Percentiles rank a stretch among this genome's conserved stretches.
Conservation (phyloP, 1,140 invertebrate species). For the Diprion similis region DNA sequence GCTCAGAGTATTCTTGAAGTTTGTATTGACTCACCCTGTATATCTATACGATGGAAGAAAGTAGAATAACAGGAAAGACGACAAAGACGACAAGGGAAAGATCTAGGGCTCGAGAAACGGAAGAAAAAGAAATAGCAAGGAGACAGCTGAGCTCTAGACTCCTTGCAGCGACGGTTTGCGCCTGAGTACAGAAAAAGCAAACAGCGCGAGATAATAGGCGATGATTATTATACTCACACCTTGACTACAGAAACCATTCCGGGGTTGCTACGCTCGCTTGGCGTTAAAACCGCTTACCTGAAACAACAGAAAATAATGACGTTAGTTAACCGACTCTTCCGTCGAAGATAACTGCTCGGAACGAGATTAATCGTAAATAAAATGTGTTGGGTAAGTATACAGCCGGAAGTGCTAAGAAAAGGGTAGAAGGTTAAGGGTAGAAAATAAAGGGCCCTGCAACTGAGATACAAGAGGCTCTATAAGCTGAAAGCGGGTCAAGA, state of each 20-base stretch:
- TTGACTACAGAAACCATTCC: neutral
- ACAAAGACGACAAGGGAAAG: neutral
- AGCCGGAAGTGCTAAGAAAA: neutral
- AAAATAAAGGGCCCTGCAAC: neutral
- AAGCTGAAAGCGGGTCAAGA: neutral
- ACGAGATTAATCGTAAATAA: neutral
- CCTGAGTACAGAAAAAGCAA: slow-evolving; percentile 43
- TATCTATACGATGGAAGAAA: no score
- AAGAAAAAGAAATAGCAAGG: neutral
- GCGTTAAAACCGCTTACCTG: slow-evolving; percentile 44
- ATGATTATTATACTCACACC: slow-evolving; percentile 50
- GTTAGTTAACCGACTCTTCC: slow-evolving; percentile 34
- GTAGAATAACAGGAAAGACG: neutral
- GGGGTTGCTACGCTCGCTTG: neutral
- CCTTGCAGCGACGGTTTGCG: slow-evolving; percentile 23
- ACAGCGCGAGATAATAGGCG: slow-evolving; percentile 49
- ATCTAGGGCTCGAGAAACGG: neutral
- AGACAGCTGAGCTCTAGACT: slow-evolving; percentile 15
- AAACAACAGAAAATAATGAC: slow-evolving; percentile 56
- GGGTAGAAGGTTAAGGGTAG: neutral
- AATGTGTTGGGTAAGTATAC: neutral
- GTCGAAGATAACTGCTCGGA: neutral
- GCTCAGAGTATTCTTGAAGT: no score
- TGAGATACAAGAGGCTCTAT: neutral
- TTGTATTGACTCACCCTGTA: no score